Percentiles rank a stretch among this genome's conserved stretches.
Conservation (phyloP, 1,140 invertebrate species). For the Lepidurus arcticus region DNA sequence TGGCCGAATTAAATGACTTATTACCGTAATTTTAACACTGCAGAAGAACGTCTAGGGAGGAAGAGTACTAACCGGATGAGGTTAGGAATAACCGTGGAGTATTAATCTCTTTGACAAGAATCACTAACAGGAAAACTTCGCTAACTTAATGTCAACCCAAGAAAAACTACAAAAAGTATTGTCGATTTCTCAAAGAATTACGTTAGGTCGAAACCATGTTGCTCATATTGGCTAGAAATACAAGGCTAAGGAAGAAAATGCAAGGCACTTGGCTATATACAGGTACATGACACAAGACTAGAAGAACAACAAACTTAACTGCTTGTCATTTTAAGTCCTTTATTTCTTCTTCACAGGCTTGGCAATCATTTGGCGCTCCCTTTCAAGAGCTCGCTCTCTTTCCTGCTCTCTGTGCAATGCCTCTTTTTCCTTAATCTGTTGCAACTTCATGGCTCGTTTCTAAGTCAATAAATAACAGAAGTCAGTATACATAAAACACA, state of each 20-base stretch:
- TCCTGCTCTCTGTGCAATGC: slow-evolving; percentile 42
- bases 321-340: background rate
- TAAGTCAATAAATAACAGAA: slow-evolving; percentile 34
- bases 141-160: too few species aligned
- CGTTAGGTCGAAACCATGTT: background rate
- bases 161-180: too few species aligned
- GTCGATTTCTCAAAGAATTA: too few species aligned
- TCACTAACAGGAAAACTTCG: too few species aligned
- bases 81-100: too few species aligned
- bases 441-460: slow-evolving; percentile 46
- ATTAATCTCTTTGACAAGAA: too few species aligned
- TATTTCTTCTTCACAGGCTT: slow-evolving; percentile 37
- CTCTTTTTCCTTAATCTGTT: slow-evolving; percentile 46
- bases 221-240: background rate
- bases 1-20: too few species aligned
- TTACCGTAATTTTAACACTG: too few species aligned
- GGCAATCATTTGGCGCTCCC: slow-evolving; percentile 44
- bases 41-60: too few species aligned
- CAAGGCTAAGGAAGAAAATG: background rate
- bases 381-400: slow-evolving; percentile 42
- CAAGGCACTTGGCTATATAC: slow-evolving; percentile 1
- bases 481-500: background rate
- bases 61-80: too few species aligned
- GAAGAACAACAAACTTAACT: slow-evolving; percentile 11
- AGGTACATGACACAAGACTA: background rate